phyloP scores from a whole-genome alignment of 2,888 invertebrate species.

The Microctonus aethiopoides region DNA sequence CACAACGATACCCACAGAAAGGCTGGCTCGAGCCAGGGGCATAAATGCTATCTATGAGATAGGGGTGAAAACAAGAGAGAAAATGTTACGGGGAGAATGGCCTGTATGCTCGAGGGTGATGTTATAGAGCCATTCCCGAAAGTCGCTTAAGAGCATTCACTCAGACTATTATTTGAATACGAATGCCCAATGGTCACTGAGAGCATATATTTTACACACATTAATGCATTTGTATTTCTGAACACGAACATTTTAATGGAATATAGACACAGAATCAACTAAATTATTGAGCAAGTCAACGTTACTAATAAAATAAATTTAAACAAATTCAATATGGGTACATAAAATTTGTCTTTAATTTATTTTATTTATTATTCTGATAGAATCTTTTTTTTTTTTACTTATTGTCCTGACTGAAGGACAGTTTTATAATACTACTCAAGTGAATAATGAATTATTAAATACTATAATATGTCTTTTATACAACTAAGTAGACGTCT shows the following conservation, averaged over 20 bases:
- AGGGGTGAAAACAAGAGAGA: conserved; percentile 7
- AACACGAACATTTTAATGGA: background rate
- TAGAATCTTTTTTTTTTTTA: background rate
- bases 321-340: too few species aligned
- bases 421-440: background rate
- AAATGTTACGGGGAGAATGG: background rate
- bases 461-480: background rate
- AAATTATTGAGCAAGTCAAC: background rate
- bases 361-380: background rate
- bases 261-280: background rate
- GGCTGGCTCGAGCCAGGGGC: background rate
- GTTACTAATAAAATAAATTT: background rate
- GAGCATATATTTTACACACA: background rate
- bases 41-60: background rate
- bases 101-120: background rate
- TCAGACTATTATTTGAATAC: conserved; percentile 11
- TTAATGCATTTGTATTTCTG: background rate
- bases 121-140: conserved; percentile 12
- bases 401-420: too few species aligned
- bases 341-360: too few species aligned
- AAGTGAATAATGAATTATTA: background rate
- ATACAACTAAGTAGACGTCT: background rate
- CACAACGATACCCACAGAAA: conserved; percentile 26
- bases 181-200: background rate
- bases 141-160: conserved; percentile 15